These are phyloP conservation scores for Emberiza fucata DNA, from an alignment of 2,113 vertebrate genomes.

Conservation along the genomic window DNA sequence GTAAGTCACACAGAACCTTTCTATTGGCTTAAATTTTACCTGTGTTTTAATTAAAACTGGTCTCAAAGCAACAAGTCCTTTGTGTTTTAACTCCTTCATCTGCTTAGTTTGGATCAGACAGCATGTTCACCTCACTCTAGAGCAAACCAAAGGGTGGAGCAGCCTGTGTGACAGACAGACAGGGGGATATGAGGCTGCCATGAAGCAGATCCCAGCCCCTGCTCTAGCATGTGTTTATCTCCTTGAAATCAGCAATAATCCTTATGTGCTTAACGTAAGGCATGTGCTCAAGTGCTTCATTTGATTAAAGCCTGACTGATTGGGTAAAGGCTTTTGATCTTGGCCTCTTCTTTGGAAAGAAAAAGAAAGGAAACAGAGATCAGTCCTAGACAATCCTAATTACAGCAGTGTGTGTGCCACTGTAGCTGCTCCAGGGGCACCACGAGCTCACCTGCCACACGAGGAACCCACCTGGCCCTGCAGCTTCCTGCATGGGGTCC, in stretches of 20 bases:
- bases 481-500: rapidly evolving
- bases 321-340: slow-evolving; percentile 31
- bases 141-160: neutral
- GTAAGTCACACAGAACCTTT: neutral
- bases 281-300: slow-evolving; percentile 26
- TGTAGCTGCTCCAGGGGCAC: neutral
- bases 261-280: neutral
- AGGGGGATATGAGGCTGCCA: neutral
- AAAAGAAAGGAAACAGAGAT: neutral
- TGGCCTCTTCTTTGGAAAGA: neutral
- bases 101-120: neutral
- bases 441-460: rapidly evolving
- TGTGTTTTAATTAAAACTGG: neutral
- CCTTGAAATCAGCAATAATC: slow-evolving; percentile 43
- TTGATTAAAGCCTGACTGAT: slow-evolving; percentile 32
- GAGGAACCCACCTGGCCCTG: rapidly evolving
- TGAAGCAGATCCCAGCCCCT: neutral
- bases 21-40: neutral
- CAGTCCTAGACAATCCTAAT: neutral
- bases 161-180: neutral
- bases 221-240: neutral
- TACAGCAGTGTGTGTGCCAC: rapidly evolving
- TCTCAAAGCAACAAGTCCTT: neutral
- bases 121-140: neutral
- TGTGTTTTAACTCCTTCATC: neutral